Percentiles rank a stretch among this genome's conserved stretches.
Conservation (phyloP, 1,140 invertebrate species). For the Drosophila ananassae region DNA sequence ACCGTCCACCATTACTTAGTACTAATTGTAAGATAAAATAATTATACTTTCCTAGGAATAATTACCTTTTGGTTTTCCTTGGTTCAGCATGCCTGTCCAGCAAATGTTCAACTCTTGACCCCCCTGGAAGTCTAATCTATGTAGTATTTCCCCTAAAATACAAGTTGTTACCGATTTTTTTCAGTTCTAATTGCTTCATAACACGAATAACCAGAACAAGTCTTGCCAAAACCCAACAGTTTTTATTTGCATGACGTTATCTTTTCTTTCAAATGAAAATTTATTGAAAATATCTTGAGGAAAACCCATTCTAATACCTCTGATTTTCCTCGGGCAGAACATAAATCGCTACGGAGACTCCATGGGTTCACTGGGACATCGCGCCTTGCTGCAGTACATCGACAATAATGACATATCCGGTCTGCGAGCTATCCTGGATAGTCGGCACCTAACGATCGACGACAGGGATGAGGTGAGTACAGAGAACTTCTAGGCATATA, state of each 20-base stretch:
- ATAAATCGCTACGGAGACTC: slow-evolving; percentile 88
- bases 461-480: slow-evolving; percentile 94
- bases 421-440: slow-evolving; percentile 92
- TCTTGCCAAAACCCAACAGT: slow-evolving; percentile 6
- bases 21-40: slow-evolving; percentile 18
- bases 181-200: slow-evolving; percentile 19
- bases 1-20: slow-evolving; percentile 9
- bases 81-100: slow-evolving; percentile 8
- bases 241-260: slow-evolving; percentile 37
- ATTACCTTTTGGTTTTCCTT: not conserved
- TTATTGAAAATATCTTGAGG: not conserved
- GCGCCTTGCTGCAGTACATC: slow-evolving; percentile 91
- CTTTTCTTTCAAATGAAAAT: not conserved
- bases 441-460: slow-evolving; percentile 92
- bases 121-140: slow-evolving; percentile 2
- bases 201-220: slow-evolving; percentile 28
- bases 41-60: slow-evolving; percentile 9
- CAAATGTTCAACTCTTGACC: not conserved
- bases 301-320: not conserved
- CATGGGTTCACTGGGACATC: slow-evolving; percentile 94
- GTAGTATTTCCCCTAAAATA: slow-evolving; percentile 8
- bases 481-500: too few relatives aligned
- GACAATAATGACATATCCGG: slow-evolving; percentile 91
- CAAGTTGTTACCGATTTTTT: slow-evolving; percentile 13
- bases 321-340: slow-evolving; percentile 43